Evolutionary conservation across 2,113 vertebrate genomes (phyloP).

Genomic region (Dasyurus viverrinus): DNA sequence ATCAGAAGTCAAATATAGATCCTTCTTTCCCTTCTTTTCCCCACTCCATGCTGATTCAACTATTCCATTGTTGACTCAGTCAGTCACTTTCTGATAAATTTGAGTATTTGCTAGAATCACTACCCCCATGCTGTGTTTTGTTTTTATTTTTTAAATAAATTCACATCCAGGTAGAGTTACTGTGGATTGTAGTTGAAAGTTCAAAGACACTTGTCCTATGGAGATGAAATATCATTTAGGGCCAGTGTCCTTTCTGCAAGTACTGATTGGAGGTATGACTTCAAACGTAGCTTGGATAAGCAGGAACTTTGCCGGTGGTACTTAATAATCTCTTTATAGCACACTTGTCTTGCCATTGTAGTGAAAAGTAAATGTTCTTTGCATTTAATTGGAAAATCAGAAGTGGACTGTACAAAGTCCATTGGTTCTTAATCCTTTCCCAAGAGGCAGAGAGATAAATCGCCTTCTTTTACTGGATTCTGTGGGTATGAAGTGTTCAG

Average conservation of each 20-base stretch:
- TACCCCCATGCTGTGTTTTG: background rate
- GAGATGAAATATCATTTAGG: background rate
- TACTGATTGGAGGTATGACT: background rate
- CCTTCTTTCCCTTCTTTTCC: background rate
- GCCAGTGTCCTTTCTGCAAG: background rate
- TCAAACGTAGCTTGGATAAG: background rate
- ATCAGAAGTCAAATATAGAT: background rate
- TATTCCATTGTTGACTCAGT: background rate
- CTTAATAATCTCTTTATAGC: constrained; percentile 45
- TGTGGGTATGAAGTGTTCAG: constrained; percentile 42
- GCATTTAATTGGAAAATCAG: constrained; percentile 75
- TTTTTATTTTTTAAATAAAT: background rate
- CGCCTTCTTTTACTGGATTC: constrained; percentile 39
- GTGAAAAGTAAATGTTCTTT: constrained; percentile 71
- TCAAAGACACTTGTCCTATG: background rate
- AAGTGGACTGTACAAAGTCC: constrained; percentile 72
- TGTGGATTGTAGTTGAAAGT: background rate
- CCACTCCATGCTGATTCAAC: background rate
- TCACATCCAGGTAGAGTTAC: background rate
- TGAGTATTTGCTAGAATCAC: background rate
- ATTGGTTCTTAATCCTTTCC: constrained; percentile 68
- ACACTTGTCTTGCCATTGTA: background rate
- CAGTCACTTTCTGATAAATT: background rate
- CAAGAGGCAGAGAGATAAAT: constrained; percentile 45
- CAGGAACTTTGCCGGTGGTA: background rate